Conservation (phyloP, 2,113 vertebrate genomes). For the Tyto alba region DNA sequence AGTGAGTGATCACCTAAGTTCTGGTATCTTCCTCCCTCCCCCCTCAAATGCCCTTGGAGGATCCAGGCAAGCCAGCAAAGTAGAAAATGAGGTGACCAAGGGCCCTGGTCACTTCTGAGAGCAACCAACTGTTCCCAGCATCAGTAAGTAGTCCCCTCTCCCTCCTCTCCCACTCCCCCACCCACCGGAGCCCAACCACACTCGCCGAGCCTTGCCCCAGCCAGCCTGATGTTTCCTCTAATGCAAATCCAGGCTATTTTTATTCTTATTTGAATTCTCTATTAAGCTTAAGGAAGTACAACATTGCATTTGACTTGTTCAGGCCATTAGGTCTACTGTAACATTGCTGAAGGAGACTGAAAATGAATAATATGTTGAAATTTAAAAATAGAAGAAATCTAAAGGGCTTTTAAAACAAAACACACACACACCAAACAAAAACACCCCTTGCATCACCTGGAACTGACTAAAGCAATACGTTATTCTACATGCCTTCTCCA, state of each 20-base stretch:
- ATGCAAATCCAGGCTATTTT: conserved; percentile 19
- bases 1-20: rapidly evolving
- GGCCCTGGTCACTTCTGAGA: rapidly evolving
- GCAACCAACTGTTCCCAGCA: neutral
- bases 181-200: neutral
- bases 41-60: neutral
- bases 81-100: neutral
- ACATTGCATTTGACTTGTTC: neutral
- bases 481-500: neutral
- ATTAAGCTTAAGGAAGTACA: neutral
- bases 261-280: conserved; percentile 30
- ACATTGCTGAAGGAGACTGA: neutral
- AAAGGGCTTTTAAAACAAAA: neutral
- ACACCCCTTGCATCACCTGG: too few relatives aligned
- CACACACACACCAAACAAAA: neutral
- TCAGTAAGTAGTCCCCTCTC: neutral
- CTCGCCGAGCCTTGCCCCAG: neutral
- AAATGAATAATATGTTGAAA: neutral
- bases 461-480: neutral
- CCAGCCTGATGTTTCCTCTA: neutral
- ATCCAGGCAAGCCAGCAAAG: neutral
- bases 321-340: neutral
- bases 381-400: neutral
- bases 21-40: neutral
- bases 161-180: neutral